Evolutionary conservation across 1,140 invertebrate genomes (phyloP).

Genomic region (Calycopis cecrops): DNA sequence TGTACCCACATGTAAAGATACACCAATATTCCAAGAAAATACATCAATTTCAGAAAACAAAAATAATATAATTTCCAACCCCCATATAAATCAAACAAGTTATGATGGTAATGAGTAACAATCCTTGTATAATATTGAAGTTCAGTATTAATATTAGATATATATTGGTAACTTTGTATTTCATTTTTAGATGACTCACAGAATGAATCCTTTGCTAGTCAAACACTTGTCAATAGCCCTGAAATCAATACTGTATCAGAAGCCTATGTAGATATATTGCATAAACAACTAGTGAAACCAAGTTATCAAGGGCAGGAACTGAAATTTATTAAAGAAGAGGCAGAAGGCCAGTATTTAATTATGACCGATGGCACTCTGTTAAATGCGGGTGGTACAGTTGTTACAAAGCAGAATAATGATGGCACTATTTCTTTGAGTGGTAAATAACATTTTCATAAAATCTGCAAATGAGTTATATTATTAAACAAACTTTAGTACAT

Average conservation of each 20-base stretch:
- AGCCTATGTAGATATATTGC: constrained; percentile 51
- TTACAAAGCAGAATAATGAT: constrained; percentile 63
- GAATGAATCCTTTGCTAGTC: constrained; percentile 7
- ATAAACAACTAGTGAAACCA: constrained; percentile 40
- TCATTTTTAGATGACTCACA: constrained; percentile 12
- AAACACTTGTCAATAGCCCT: constrained; percentile 1
- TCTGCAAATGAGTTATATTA: no score
- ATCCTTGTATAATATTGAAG: not conserved
- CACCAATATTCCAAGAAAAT: constrained; percentile 13
- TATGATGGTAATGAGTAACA: constrained; percentile 14
- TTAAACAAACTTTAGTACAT: no score
- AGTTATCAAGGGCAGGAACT: constrained; percentile 46
- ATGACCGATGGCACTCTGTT: constrained; percentile 35
- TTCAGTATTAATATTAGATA: not conserved
- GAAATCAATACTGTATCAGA: constrained; percentile 30
- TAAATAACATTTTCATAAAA: not conserved
- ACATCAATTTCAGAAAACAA: not conserved
- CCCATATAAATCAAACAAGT: constrained; percentile 12
- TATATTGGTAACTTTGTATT: constrained; percentile 1
- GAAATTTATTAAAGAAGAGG: constrained; percentile 48
- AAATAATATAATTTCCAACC: constrained; percentile 7
- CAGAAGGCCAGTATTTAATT: constrained; percentile 47
- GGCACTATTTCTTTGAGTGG: constrained; percentile 58
- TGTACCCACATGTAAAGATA: constrained; percentile 19
- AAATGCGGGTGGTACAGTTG: constrained; percentile 34